Percentiles rank a stretch among this genome's conserved stretches.
phyloP scores from a whole-genome alignment of 2,113 vertebrate species.

The Daubentonia madagascariensis region DNA sequence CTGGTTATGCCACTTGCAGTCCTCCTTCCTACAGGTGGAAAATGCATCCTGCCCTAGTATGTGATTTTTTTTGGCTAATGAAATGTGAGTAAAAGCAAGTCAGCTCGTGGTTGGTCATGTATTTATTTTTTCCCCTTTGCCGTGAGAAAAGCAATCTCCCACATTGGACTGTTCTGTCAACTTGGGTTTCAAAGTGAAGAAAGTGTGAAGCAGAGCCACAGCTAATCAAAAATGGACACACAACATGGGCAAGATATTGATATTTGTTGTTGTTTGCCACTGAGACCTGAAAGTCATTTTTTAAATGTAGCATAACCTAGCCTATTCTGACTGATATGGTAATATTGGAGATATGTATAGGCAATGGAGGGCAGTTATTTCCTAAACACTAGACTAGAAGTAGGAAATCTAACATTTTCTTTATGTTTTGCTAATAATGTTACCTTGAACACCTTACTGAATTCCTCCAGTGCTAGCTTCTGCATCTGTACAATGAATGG shows the following conservation, averaged over 20 bases:
- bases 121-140: background rate
- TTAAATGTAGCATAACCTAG: background rate
- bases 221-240: background rate
- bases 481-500: background rate
- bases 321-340: background rate
- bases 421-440: background rate
- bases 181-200: background rate
- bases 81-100: background rate
- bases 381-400: background rate
- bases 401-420: background rate
- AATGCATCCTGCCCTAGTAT: background rate
- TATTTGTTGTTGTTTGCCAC: background rate
- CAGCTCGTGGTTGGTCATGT: background rate
- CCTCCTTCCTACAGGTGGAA: background rate
- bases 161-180: background rate
- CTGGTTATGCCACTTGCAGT: background rate
- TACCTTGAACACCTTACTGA: background rate
- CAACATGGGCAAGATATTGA: background rate
- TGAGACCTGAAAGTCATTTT: background rate
- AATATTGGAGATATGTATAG: background rate
- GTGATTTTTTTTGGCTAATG: background rate
- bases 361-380: background rate
- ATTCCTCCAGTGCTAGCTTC: background rate
- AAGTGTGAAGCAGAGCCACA: background rate
- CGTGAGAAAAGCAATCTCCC: background rate